Evolutionary conservation across 30 jellyfish, hydroid and myxozoan species (phyloP), one percentile per base, ranked within the genome.

Genomic region (Aurelia sp.): DNA sequence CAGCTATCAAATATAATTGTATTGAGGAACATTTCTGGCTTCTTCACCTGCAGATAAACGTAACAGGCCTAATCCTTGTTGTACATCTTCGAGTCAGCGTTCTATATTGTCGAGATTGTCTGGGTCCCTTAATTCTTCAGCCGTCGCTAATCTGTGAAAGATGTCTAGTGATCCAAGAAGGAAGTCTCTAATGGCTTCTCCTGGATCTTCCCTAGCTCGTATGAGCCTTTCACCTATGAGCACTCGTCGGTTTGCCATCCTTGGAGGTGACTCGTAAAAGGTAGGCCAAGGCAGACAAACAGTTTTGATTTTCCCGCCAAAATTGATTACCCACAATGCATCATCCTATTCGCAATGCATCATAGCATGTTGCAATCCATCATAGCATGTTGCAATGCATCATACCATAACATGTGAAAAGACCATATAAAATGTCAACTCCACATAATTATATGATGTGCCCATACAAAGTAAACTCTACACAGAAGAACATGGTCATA

Each of bases 11-110:
- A n/a, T n/a, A n/a, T n/a, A n/a, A n/a, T n/a, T n/a, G n/a, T n/a
- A n/a, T n/a, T n/a, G n/a, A 59, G 68, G 12, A 27, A 21, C 68
- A 59, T 4, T 59, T 18, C 68, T 59, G 21, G 68, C 68, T 59
- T 12, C 68, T 59, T 59, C 68, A 1, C 68, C 68, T 59, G 68
- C 68, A 59, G 68, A 59, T 59, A 59, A 59, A 59, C 13, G 68
- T 59, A 59, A 21, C 27, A 59, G n/a, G 68, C 68, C 21, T 59
- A 59, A 59, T 9, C 68, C 68, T 59, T 2, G 68, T 4, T 59
- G 68, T 59, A 59, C 68, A 59, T 59, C 68, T 59, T 59, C 68
- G 68, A 59, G 68, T 59, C 68, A 2, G 68, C 22, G 68, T 59
- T 59, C 68, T 21, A 59, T 17, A 59, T 59, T 59, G 68, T 59